These are phyloP conservation scores for Bradypus variegatus DNA, from an alignment of 2,797 vertebrate genomes.

Conservation along the genomic window DNA sequence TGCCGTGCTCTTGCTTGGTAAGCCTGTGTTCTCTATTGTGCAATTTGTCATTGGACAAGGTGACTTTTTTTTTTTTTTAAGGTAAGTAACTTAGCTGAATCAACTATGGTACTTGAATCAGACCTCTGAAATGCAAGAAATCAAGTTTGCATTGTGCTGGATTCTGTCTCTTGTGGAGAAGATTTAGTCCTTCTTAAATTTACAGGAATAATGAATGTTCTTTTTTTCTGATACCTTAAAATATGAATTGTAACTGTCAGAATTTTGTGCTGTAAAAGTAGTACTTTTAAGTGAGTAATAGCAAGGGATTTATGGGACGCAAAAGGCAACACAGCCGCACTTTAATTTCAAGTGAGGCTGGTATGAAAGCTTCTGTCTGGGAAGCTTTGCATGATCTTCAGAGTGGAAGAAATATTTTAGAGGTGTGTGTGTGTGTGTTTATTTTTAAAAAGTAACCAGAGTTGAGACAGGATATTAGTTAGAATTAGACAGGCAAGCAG, in stretches of 20 bases:
- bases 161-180: not conserved
- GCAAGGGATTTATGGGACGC: not conserved
- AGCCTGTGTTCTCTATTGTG: not conserved
- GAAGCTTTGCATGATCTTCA: not conserved
- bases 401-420: not conserved
- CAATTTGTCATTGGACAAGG: constrained; percentile 16
- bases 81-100: not conserved
- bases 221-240: not conserved
- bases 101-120: not conserved
- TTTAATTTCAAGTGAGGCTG: constrained; percentile 10
- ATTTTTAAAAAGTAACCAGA: not conserved
- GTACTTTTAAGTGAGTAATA: not conserved
- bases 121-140: constrained; percentile 20
- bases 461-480: not conserved
- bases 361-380: not conserved
- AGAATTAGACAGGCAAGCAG: not conserved
- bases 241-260: not conserved
- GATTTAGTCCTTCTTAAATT: not conserved
- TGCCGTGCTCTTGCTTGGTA: constrained; percentile 29
- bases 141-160: not conserved
- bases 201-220: not conserved
- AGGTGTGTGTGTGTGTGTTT: not conserved
- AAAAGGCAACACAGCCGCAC: not conserved
- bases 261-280: not conserved
- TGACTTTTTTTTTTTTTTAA: constrained; percentile 23